These are phyloP conservation scores for Heteromyza rotundicornis DNA, from an alignment of 2,888 invertebrate genomes.

Conservation along the genomic window DNA sequence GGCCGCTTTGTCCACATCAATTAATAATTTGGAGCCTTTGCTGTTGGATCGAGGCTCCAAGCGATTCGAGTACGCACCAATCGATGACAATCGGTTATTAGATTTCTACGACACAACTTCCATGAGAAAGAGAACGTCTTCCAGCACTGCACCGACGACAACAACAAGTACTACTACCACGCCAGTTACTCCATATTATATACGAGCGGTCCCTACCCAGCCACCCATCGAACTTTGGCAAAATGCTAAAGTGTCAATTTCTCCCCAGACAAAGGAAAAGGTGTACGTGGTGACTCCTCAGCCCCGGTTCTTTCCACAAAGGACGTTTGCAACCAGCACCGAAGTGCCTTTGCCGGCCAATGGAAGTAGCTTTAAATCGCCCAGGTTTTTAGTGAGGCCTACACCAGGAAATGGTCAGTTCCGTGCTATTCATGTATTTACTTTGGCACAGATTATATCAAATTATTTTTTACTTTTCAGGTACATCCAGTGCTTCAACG, in stretches of 20 bases:
- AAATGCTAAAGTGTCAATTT: constrained; percentile 72
- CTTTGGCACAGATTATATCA: background rate
- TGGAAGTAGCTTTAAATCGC: constrained; percentile 46
- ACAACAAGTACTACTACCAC: constrained; percentile 64
- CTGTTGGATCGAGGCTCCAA: constrained; percentile 40
- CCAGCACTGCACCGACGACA: constrained; percentile 51
- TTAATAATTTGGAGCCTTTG: constrained; percentile 51
- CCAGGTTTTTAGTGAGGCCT: constrained; percentile 68
- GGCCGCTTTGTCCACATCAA: constrained; percentile 44
- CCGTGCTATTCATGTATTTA: background rate
- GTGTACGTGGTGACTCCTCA: constrained; percentile 84
- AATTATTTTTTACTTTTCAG: background rate
- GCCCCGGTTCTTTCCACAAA: constrained; percentile 57
- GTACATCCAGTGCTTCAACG: constrained; percentile 35
- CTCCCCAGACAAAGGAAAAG: constrained; percentile 79
- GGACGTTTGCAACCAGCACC: constrained; percentile 20
- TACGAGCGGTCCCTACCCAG: constrained; percentile 31
- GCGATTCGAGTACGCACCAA: constrained; percentile 43
- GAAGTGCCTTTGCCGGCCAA: constrained; percentile 13
- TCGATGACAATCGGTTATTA: constrained; percentile 50
- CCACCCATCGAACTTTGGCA: constrained; percentile 67
- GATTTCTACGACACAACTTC: constrained; percentile 43
- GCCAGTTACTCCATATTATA: constrained; percentile 44
- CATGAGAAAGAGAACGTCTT: constrained; percentile 26
- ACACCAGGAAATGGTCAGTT: constrained; percentile 63